phyloP scores from a whole-genome alignment of 2,888 invertebrate species.

The Ophion slaviceki region DNA sequence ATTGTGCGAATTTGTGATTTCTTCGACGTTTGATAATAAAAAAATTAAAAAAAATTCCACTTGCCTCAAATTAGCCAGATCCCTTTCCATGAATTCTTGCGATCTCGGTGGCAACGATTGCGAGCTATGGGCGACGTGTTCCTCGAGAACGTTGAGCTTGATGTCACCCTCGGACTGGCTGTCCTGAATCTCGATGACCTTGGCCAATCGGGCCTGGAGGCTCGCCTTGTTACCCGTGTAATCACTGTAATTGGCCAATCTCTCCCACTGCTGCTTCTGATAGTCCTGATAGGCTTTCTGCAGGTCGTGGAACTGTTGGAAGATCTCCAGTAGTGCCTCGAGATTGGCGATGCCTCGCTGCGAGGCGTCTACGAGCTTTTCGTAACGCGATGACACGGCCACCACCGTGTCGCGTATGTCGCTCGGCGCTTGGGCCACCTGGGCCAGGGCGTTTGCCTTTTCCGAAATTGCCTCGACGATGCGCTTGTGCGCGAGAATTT shows the following conservation, averaged over 20 bases:
- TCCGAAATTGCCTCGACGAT: conserved; percentile 95
- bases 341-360: conserved; percentile 89
- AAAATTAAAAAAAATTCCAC: neutral
- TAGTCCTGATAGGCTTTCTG: conserved; percentile 95
- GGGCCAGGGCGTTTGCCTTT: conserved; percentile 90
- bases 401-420: conserved; percentile 89
- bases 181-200: conserved; percentile 92
- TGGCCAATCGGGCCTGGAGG: conserved; percentile 91
- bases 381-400: conserved; percentile 91
- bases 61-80: conserved; percentile 89
- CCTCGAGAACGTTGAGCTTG: conserved; percentile 90
- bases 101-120: conserved; percentile 91
- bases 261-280: conserved; percentile 95
- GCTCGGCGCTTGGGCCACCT: conserved; percentile 84
- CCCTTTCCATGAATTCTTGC: conserved; percentile 93
- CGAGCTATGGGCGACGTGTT: conserved; percentile 89
- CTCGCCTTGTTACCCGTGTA: conserved; percentile 94
- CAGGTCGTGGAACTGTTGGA: conserved; percentile 94
- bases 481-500: conserved; percentile 94
- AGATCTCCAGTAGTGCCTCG: conserved; percentile 91
- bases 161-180: conserved; percentile 91
- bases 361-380: conserved; percentile 88
- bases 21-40: neutral
- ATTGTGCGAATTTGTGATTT: neutral
- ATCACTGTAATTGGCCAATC: conserved; percentile 92